Conservation (phyloP, 2,113 vertebrate species). For the Nerophis lumbriciformis region DNA sequence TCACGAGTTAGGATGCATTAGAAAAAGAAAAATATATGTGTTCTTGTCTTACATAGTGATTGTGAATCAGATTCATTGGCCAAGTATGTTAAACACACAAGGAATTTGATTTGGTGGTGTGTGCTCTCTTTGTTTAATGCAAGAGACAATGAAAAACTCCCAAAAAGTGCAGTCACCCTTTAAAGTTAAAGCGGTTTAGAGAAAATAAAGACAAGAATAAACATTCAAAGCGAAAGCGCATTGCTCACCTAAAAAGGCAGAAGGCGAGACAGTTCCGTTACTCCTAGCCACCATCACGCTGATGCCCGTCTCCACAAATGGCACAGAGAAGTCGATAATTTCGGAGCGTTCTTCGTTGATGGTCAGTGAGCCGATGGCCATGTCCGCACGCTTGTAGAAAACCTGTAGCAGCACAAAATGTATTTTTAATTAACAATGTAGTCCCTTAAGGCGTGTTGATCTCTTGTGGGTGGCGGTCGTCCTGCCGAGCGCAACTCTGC, state of each 20-base stretch:
- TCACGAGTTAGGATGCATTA: too few species aligned
- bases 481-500: not conserved
- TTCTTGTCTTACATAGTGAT: too few species aligned
- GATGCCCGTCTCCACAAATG: constrained; percentile 97
- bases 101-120: too few species aligned
- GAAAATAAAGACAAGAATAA: not conserved
- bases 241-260: constrained; percentile 88
- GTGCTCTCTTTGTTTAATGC: too few species aligned
- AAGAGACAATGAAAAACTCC: too few species aligned
- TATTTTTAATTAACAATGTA: not conserved
- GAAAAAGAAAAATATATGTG: too few species aligned
- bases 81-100: too few species aligned
- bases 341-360: constrained; percentile 96
- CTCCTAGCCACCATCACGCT: constrained; percentile 97
- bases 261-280: constrained; percentile 94
- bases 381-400: constrained; percentile 92
- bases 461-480: not conserved
- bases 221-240: not conserved
- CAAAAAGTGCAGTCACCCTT: too few species aligned
- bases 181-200: not conserved
- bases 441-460: not conserved
- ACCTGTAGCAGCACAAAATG: constrained; percentile 69
- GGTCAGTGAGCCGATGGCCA: constrained; percentile 97
- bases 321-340: constrained; percentile 96
- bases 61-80: too few species aligned